A percentile compares a stretch with the other conserved stretches of the same genome.
These are phyloP conservation scores for Synergus gifuensis DNA, from an alignment of 2,888 invertebrate genomes.

Conservation along the genomic window DNA sequence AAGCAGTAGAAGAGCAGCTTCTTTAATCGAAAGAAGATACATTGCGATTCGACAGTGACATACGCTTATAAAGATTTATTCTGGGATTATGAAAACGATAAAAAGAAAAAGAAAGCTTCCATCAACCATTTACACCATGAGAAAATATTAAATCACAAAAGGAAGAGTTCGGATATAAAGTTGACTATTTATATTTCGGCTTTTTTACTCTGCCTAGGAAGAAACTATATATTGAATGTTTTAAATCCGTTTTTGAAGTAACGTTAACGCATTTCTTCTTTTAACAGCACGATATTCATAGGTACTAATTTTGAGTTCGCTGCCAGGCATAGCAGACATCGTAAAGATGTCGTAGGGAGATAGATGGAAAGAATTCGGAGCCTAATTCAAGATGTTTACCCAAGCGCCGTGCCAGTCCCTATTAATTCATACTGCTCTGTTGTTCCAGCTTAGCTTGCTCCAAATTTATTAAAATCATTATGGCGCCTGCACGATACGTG, in stretches of 20 bases:
- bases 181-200: neutral
- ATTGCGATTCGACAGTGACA: slow-evolving; percentile 9
- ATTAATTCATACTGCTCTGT: slow-evolving; percentile 76
- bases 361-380: slow-evolving; percentile 59
- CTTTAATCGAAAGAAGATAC: slow-evolving; percentile 23
- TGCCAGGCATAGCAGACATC: slow-evolving; percentile 35
- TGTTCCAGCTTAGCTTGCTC: slow-evolving; percentile 75
- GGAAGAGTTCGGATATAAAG: neutral
- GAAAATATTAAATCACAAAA: slow-evolving; percentile 18
- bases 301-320: slow-evolving; percentile 32
- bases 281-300: neutral
- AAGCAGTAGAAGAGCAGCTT: slow-evolving; percentile 30
- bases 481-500: slow-evolving; percentile 54
- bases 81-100: slow-evolving; percentile 13
- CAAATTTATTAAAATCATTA: slow-evolving; percentile 76
- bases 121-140: slow-evolving; percentile 20
- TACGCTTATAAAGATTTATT: slow-evolving; percentile 28
- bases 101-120: neutral
- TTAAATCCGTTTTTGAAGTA: neutral
- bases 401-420: slow-evolving; percentile 71
- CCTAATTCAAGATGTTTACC: slow-evolving; percentile 77
- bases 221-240: neutral
- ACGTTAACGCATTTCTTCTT: neutral
- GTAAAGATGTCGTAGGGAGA: slow-evolving; percentile 37
- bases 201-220: neutral